A percentile compares a stretch with the other conserved stretches of the same genome.
Evolutionary conservation across 2,888 invertebrate genomes (phyloP).

Genomic region (Gibbula magus): DNA sequence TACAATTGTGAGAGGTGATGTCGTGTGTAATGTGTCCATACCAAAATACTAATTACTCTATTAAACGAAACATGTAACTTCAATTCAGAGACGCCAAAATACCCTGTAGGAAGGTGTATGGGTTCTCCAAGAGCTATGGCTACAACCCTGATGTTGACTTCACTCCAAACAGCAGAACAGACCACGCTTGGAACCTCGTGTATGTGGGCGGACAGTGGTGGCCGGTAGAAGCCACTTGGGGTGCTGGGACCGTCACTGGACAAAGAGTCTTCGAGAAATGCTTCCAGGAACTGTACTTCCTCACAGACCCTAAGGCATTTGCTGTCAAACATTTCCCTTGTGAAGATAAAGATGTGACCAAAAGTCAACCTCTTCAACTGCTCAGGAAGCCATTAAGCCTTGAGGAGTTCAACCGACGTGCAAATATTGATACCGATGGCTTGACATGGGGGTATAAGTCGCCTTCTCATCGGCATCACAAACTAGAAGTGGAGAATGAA

Average conservation of each 20-base stretch:
- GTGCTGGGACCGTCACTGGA: slow-evolving; percentile 41
- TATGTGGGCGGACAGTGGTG: slow-evolving; percentile 52
- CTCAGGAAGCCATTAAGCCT: slow-evolving; percentile 30
- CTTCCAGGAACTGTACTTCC: slow-evolving; percentile 61
- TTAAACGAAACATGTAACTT: too few relatives aligned
- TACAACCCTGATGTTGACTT: slow-evolving; percentile 45
- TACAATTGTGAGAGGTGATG: too few relatives aligned
- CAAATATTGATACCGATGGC: background rate
- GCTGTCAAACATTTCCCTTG: slow-evolving; percentile 56
- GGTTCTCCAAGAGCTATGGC: slow-evolving; percentile 47
- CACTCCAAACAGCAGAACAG: slow-evolving; percentile 31
- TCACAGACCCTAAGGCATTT: slow-evolving; percentile 59
- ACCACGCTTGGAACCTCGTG: slow-evolving; percentile 55
- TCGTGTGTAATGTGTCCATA: too few relatives aligned
- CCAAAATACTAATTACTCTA: too few relatives aligned
- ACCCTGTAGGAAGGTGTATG: slow-evolving; percentile 38
- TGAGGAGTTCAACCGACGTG: background rate
- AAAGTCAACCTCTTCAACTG: slow-evolving; percentile 53
- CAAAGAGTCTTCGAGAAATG: slow-evolving; percentile 23
- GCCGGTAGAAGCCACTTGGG: slow-evolving; percentile 48
- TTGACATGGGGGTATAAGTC: background rate
- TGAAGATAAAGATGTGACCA: slow-evolving; percentile 43
- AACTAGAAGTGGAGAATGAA: background rate
- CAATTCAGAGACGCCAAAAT: background rate
- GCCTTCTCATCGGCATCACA: background rate